These are phyloP conservation scores for Caenorhabditis becei DNA, from an alignment of 2,888 invertebrate species.

Conservation along the genomic window DNA sequence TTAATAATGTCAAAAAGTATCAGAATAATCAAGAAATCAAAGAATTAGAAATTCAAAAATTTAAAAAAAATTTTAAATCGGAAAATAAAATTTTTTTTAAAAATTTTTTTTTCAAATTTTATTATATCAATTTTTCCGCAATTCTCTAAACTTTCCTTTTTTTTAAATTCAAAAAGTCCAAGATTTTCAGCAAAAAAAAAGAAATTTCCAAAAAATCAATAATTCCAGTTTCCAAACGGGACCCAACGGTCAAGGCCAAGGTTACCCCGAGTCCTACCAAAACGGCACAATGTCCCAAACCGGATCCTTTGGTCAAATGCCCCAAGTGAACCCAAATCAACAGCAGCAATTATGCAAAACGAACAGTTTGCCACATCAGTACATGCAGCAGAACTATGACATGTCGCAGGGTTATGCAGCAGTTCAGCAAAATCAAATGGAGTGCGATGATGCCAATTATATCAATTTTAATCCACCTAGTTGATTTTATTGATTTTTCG, in stretches of 20 bases:
- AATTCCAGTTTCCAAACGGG: conserved; percentile 52
- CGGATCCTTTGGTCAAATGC: conserved; percentile 48
- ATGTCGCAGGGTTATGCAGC: conserved; percentile 25
- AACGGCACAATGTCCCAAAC: conserved; percentile 26
- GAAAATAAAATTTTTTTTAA: too few species aligned
- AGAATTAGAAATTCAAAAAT: background rate
- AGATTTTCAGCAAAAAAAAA: background rate
- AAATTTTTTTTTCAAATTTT: too few species aligned
- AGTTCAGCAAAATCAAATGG: conserved; percentile 50
- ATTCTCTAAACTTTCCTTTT: too few species aligned
- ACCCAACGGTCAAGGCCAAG: conserved; percentile 29
- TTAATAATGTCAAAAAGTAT: too few species aligned
- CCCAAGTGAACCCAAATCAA: conserved; percentile 12
- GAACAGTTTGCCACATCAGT: conserved; percentile 38
- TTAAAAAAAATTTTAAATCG: background rate
- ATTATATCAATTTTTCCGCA: too few species aligned
- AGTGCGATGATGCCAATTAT: conserved; percentile 60
- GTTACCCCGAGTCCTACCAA: conserved; percentile 24
- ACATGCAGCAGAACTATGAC: conserved; percentile 46
- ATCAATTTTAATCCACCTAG: conserved; percentile 58
- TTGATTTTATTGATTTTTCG: too few species aligned
- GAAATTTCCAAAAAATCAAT: background rate
- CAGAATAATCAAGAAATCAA: too few species aligned
- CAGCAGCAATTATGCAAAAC: conserved; percentile 44
- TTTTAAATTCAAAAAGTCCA: too few species aligned